Percentiles rank a stretch among this genome's conserved stretches.
Evolutionary conservation across 2,888 invertebrate species (phyloP).

Genomic region (Oxytorus armatus): DNA sequence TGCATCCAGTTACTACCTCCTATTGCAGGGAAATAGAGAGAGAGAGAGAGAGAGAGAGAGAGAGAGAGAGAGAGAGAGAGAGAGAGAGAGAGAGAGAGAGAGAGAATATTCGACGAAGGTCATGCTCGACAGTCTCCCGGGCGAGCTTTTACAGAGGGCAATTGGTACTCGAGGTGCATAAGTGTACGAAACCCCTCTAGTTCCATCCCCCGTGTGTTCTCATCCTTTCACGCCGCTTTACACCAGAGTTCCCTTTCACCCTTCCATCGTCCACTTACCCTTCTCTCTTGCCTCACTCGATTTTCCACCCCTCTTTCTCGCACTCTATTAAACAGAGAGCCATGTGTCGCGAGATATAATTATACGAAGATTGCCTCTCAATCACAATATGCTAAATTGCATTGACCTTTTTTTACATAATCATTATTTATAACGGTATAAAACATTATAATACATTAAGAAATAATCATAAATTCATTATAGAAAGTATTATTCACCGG

Average conservation of each 20-base stretch:
- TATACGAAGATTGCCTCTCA: conserved; percentile 34
- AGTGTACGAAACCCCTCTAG: conserved; percentile 54
- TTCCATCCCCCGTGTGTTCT: conserved; percentile 24
- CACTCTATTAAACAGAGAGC: conserved; percentile 24
- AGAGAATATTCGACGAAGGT: conserved; percentile 59
- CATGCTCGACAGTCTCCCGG: conserved; percentile 57
- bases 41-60: conserved; percentile 26
- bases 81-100: conserved; percentile 3
- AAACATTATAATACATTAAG: neutral
- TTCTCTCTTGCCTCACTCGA: neutral
- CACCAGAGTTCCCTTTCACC: conserved; percentile 21
- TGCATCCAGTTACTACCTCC: conserved; percentile 14
- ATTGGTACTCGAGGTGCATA: conserved; percentile 62
- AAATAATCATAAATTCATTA: too few species aligned
- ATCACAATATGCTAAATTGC: conserved; percentile 39
- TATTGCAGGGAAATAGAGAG: neutral
- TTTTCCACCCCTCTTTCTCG: conserved; percentile 6
- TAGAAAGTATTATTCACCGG: too few species aligned
- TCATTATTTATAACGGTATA: neutral
- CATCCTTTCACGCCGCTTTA: conserved; percentile 25
- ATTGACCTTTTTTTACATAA: conserved; percentile 42
- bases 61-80: conserved; percentile 9
- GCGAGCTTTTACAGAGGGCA: conserved; percentile 58
- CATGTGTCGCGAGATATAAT: conserved; percentile 32
- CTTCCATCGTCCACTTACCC: neutral